phyloP scores from a whole-genome alignment of 2,113 vertebrate species.

The Elgaria multicarinata region DNA sequence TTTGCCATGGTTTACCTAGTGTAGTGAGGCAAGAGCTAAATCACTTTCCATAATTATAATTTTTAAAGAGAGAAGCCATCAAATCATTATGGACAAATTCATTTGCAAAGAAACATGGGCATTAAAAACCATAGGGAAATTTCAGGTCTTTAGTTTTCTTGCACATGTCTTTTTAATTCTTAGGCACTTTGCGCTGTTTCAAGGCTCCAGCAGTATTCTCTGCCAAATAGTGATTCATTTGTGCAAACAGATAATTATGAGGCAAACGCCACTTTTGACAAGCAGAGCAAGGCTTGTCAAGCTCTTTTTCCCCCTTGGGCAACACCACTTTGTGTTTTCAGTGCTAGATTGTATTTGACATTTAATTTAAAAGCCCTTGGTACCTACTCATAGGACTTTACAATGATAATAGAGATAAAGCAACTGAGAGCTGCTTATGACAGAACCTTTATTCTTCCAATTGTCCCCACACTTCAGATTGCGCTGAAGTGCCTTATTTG shows the following conservation, averaged over 20 bases:
- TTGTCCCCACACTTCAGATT: conserved; percentile 17
- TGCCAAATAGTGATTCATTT: conserved; percentile 43
- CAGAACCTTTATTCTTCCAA: conserved; percentile 34
- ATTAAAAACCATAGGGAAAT: conserved; percentile 48
- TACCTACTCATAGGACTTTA: conserved; percentile 58
- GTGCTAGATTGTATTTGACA: conserved; percentile 65
- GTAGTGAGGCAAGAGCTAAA: neutral
- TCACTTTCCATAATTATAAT: neutral
- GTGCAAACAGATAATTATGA: conserved; percentile 27
- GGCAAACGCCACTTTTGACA: conserved; percentile 39
- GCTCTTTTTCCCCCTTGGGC: conserved; percentile 26
- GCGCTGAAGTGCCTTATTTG: conserved; percentile 31
- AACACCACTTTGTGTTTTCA: conserved; percentile 46
- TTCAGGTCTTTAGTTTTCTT: neutral
- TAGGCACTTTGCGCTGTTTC: neutral
- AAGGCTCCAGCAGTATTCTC: conserved; percentile 12
- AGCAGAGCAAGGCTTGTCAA: conserved; percentile 52
- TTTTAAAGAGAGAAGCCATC: neutral
- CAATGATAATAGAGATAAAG: conserved; percentile 59
- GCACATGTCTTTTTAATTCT: neutral
- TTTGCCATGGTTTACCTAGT: conserved; percentile 35
- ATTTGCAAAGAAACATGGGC: conserved; percentile 2
- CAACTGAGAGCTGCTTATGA: conserved; percentile 48
- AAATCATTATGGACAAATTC: neutral
- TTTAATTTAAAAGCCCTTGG: conserved; percentile 71